Conservation (phyloP, 2,113 vertebrate genomes). For the Malurus cyaneus region DNA sequence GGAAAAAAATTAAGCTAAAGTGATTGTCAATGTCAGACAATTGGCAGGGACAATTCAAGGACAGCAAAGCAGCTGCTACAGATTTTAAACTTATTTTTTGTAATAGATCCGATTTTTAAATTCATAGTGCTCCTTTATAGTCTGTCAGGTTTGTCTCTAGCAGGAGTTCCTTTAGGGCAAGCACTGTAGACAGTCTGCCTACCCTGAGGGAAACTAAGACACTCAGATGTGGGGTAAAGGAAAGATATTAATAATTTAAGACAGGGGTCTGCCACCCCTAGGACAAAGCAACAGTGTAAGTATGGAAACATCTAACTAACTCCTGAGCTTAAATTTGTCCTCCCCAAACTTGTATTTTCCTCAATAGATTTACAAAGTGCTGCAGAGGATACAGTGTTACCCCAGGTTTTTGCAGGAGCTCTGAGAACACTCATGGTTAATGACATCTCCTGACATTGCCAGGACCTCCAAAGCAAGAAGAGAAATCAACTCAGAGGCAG, state of each 20-base stretch:
- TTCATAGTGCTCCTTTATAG: conserved; percentile 1
- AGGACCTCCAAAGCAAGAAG: neutral
- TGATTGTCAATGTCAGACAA: neutral
- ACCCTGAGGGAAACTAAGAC: conserved; percentile 49
- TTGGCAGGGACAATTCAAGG: conserved; percentile 36
- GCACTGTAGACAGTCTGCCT: conserved; percentile 28
- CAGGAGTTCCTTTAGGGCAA: conserved; percentile 52
- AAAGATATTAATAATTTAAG: conserved; percentile 54
- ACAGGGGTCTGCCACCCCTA: neutral
- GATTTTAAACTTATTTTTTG: conserved; percentile 45
- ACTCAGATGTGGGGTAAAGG: conserved; percentile 41
- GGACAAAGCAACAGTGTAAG: neutral
- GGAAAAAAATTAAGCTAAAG: neutral
- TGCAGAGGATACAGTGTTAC: neutral
- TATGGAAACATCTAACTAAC: neutral
- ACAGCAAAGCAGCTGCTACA: neutral
- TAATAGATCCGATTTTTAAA: neutral
- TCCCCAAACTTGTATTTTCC: neutral
- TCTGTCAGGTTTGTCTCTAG: conserved; percentile 15
- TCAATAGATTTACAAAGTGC: neutral
- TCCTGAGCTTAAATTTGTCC: neutral
- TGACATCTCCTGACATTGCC: neutral
- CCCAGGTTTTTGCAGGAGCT: neutral
- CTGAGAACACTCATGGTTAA: neutral
- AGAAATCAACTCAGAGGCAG: neutral